phyloP scores from a whole-genome alignment of 2,888 invertebrate genomes.

The Drosophila neotestacea region DNA sequence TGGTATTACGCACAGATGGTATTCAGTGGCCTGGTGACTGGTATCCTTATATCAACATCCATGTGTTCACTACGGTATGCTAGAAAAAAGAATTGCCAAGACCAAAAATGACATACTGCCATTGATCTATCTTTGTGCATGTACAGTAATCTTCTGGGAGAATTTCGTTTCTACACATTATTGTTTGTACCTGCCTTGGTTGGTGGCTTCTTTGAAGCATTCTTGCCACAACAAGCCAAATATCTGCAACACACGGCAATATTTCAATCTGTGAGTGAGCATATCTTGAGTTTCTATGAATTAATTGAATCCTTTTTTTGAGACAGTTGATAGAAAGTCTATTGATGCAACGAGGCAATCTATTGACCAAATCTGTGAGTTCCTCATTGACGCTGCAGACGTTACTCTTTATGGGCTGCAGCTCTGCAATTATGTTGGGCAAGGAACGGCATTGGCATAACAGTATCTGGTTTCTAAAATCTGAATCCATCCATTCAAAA shows the following conservation, averaged over 20 bases:
- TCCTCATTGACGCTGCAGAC: slow-evolving; percentile 62
- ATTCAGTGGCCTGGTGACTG: slow-evolving; percentile 48
- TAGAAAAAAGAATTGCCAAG: not conserved
- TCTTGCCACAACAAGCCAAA: slow-evolving; percentile 46
- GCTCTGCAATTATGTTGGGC: slow-evolving; percentile 70
- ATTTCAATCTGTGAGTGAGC: slow-evolving; percentile 77
- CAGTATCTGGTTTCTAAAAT: slow-evolving; percentile 76
- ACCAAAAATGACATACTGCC: not conserved
- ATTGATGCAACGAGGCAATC: slow-evolving; percentile 57
- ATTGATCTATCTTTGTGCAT: too few relatives aligned
- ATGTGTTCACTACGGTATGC: slow-evolving; percentile 71
- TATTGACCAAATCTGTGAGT: slow-evolving; percentile 49
- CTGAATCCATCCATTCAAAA: slow-evolving; percentile 25
- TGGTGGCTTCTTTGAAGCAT: slow-evolving; percentile 44
- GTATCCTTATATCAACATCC: slow-evolving; percentile 39
- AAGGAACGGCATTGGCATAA: slow-evolving; percentile 45
- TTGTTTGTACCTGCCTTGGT: slow-evolving; percentile 60
- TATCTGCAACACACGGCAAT: slow-evolving; percentile 64
- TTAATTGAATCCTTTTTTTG: not conserved
- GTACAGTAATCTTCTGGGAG: slow-evolving; percentile 46
- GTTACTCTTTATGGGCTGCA: slow-evolving; percentile 78
- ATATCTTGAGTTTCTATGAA: not conserved
- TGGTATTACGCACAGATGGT: slow-evolving; percentile 59
- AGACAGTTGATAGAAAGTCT: slow-evolving; percentile 69
- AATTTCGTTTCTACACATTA: slow-evolving; percentile 57